phyloP scores from a whole-genome alignment of 1,140 invertebrate genomes.

The Phortica variegata region DNA sequence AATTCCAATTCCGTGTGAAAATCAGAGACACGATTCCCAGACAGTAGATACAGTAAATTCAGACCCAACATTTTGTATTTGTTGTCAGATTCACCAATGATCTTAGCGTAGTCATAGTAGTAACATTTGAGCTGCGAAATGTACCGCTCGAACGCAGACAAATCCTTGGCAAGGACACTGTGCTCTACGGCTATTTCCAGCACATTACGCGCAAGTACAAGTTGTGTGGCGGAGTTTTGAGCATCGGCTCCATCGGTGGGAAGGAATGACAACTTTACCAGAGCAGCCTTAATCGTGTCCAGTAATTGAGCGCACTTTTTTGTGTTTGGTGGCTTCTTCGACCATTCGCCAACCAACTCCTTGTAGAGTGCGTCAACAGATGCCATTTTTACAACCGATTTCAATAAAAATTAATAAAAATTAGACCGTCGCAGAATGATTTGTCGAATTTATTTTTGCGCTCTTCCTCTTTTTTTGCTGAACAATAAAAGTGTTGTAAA shows the following conservation, averaged over 20 bases:
- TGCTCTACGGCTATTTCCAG: slow-evolving; percentile 95
- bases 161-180: slow-evolving; percentile 88
- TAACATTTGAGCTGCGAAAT: slow-evolving; percentile 97
- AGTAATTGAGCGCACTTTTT: slow-evolving; percentile 72
- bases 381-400: slow-evolving; percentile 58
- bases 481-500: too few relatives aligned
- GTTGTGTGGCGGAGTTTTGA: slow-evolving; percentile 71
- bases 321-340: slow-evolving; percentile 67
- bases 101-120: slow-evolving; percentile 94
- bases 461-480: too few relatives aligned
- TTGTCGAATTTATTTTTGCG: too few relatives aligned
- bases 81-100: slow-evolving; percentile 86
- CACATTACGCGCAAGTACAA: slow-evolving; percentile 85
- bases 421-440: too few relatives aligned
- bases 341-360: slow-evolving; percentile 75
- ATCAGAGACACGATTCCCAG: slow-evolving; percentile 95
- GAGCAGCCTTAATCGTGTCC: slow-evolving; percentile 75
- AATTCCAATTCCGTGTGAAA: slow-evolving; percentile 98
- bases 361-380: slow-evolving; percentile 67
- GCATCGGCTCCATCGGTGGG: slow-evolving; percentile 79
- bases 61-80: slow-evolving; percentile 95
- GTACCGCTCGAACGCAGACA: slow-evolving; percentile 92
- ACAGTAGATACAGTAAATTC: slow-evolving; percentile 92
- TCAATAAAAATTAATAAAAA: too few relatives aligned
- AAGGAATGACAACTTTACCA: slow-evolving; percentile 83